Base-by-base conservation (phyloP, 1,140 invertebrate species). In the Drosophila orena region DNA sequence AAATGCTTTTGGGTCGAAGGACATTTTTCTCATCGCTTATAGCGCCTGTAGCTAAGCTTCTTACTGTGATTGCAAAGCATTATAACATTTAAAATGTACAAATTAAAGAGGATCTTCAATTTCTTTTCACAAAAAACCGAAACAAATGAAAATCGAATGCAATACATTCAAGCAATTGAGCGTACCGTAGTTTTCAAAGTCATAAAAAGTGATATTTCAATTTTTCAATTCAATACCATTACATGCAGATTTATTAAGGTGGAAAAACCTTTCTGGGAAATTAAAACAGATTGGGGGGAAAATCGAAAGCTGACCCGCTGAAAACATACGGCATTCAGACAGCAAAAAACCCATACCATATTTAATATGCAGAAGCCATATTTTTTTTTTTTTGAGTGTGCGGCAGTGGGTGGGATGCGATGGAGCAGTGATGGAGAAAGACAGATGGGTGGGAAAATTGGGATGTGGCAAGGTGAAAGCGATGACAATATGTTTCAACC, bases 401-500 rank as follows among this genome's bases (percentile, higher is more conserved):
- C 1, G 20, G 20, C 44, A 2, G 43, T 44, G 42, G 17, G 43
- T 44, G 42, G 17, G 40, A 17, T 24, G 44, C 1, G 40, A 14
- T 24, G n/a, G 6, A 15, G 20, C 12, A 47, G 50, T 66, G 58
- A 66, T 50, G 35, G 35, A 68, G 46, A 65, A 46, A 68, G 64
- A 65, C 37, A 68, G 64, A 68, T 65, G 10, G 64, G 59, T 37
- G 35, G 24, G 53, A 49, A 64, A 66, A 49, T 50, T 62, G 62
- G 49, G 64, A 38, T 49, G 62, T 44, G 42, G 49, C 17, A 15
- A 27, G 47, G 49, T 65, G 30, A 37, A 46, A 65, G 46, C 46
- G 53, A 52, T 64, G 70, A 54, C 69, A 75, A 75, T 74, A 74
- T 74, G 57, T 66, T 75, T 54, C 27, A 38, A 44, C 50, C 42